These are phyloP conservation scores for Copsychus sechellarum DNA, from an alignment of 2,113 vertebrate species.

Conservation along the genomic window DNA sequence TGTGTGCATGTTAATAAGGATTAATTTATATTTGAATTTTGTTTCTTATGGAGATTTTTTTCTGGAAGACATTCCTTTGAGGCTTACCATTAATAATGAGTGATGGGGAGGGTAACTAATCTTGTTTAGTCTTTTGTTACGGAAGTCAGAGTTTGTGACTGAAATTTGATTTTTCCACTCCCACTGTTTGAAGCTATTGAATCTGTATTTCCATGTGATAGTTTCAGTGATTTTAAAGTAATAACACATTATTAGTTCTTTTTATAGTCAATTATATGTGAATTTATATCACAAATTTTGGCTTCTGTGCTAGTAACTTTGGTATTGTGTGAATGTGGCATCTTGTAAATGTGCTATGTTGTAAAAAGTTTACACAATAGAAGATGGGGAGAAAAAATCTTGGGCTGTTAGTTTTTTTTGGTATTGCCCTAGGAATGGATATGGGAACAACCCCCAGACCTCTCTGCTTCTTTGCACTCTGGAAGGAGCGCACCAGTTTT, in stretches of 20 bases:
- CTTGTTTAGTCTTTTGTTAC: not conserved
- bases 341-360: not conserved
- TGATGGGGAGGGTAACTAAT: not conserved
- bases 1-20: not conserved
- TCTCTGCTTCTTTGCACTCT: not conserved
- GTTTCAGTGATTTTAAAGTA: not conserved
- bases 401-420: not conserved
- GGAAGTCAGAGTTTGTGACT: not conserved
- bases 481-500: fast-evolving
- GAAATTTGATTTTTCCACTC: not conserved
- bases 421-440: not conserved
- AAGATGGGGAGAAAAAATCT: not conserved
- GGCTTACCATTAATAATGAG: not conserved
- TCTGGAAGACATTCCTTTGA: not conserved
- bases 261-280: not conserved
- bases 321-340: not conserved
- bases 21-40: not conserved
- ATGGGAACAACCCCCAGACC: not conserved
- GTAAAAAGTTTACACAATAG: not conserved
- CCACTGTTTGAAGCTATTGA: not conserved
- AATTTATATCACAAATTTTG: not conserved
- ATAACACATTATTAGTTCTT: not conserved
- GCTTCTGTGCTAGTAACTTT: not conserved
- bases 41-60: not conserved
- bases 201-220: not conserved